Evolutionary conservation across 2,797 vertebrate species (phyloP).

Genomic region (Crenichthys baileyi): DNA sequence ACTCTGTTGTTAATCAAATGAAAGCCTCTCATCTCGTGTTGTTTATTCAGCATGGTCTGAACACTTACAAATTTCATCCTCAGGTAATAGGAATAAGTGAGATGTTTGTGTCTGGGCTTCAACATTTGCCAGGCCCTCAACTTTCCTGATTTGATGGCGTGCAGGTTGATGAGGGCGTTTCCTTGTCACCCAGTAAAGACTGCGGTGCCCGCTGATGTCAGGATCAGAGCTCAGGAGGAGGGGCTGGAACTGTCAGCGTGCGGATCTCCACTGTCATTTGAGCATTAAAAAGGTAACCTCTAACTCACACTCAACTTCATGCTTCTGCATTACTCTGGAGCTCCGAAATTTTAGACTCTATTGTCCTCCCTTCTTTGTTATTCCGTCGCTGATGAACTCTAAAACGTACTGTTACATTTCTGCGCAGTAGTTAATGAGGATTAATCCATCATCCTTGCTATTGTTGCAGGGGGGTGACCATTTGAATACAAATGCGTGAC

Average conservation of each 20-base stretch:
- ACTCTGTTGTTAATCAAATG: slow-evolving; percentile 31
- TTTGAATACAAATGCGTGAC: slow-evolving; percentile 94
- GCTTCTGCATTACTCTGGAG: slow-evolving; percentile 22
- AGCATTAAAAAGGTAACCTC: slow-evolving; percentile 82
- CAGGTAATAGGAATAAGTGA: background rate
- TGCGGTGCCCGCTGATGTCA: slow-evolving; percentile 88
- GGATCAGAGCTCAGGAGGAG: slow-evolving; percentile 85
- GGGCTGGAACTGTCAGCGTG: slow-evolving; percentile 87
- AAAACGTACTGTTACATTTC: slow-evolving; percentile 86
- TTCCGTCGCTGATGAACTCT: slow-evolving; percentile 77
- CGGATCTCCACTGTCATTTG: slow-evolving; percentile 86
- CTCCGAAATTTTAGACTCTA: background rate
- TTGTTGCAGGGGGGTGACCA: slow-evolving; percentile 85
- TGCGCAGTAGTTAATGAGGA: slow-evolving; percentile 90
- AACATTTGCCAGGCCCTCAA: background rate
- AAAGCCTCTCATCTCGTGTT: slow-evolving; percentile 5
- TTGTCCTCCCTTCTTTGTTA: background rate
- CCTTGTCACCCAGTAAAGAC: slow-evolving; percentile 86
- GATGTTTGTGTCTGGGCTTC: background rate
- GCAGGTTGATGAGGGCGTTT: slow-evolving; percentile 78
- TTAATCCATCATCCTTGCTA: slow-evolving; percentile 92
- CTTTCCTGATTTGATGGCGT: background rate
- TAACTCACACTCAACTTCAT: slow-evolving; percentile 51
- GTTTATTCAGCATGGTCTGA: background rate
- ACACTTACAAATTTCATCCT: slow-evolving; percentile 1